Conservation (phyloP, 2,113 vertebrate genomes). For the Varanus salvator region DNA sequence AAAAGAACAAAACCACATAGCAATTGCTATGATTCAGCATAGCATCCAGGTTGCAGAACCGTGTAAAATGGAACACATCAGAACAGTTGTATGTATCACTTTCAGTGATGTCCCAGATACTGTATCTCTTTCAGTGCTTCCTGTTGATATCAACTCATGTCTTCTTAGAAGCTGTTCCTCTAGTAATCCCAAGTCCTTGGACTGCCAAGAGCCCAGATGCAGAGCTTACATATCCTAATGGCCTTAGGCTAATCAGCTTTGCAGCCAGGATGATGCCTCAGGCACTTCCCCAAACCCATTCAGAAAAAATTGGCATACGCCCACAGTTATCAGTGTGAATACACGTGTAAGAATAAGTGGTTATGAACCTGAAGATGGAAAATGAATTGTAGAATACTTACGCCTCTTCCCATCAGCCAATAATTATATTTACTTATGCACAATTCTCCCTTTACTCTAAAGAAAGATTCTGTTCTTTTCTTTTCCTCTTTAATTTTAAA, state of each 20-base stretch:
- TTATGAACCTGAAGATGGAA: conserved; percentile 7
- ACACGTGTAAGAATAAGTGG: background rate
- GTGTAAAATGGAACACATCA: too few species aligned
- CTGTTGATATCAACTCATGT: background rate
- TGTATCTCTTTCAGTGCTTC: background rate
- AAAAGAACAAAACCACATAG: too few species aligned
- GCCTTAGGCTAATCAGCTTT: background rate
- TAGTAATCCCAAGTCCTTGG: background rate
- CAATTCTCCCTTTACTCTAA: background rate
- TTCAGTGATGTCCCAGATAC: background rate
- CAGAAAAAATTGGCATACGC: conserved; percentile 13
- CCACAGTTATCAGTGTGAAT: conserved; percentile 7
- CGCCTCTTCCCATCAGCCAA: background rate
- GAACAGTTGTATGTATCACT: too few species aligned
- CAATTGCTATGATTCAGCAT: too few species aligned
- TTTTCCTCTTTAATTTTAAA: conserved; percentile 37
- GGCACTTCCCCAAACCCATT: background rate
- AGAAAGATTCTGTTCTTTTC: conserved; percentile 17
- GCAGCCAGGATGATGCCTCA: background rate
- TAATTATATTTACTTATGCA: conserved; percentile 31
- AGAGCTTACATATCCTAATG: background rate
- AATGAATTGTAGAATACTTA: background rate
- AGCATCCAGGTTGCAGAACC: too few species aligned
- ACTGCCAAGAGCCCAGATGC: background rate
- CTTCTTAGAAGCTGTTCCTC: background rate